A percentile compares a stretch with the other conserved stretches of the same genome.
Evolutionary conservation across 2,797 vertebrate species (phyloP).

Genomic region (Psittacula echo): DNA sequence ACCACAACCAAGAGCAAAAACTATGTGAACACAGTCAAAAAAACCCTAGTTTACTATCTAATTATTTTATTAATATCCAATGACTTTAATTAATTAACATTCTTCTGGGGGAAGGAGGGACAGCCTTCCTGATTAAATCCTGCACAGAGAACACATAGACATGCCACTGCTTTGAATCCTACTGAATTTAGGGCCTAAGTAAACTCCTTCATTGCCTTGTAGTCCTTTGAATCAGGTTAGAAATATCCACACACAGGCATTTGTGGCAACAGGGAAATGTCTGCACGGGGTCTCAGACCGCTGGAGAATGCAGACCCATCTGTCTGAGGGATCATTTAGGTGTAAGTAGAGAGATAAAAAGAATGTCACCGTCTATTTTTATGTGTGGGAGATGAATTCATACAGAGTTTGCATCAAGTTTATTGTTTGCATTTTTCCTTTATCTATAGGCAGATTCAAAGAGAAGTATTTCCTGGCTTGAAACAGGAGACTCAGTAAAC

Average conservation of each 20-base stretch:
- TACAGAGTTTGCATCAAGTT: background rate
- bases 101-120: background rate
- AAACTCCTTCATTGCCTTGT: background rate
- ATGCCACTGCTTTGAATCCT: background rate
- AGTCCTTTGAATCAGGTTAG: background rate
- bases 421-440: constrained; percentile 15
- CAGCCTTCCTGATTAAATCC: background rate
- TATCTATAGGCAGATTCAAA: background rate
- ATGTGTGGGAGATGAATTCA: background rate
- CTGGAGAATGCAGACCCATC: background rate
- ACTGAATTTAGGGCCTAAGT: background rate
- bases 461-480: background rate
- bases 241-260: background rate
- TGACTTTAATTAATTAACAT: constrained; percentile 7
- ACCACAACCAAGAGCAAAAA: background rate
- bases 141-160: background rate
- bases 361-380: background rate
- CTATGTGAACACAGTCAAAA: background rate
- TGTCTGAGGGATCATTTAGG: background rate
- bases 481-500: constrained; percentile 66
- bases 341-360: background rate
- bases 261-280: background rate
- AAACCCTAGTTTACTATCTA: background rate
- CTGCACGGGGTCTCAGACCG: background rate
- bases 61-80: constrained; percentile 26